These are phyloP conservation scores for Augiades crinisus DNA, from an alignment of 2,888 invertebrate genomes.

Conservation along the genomic window DNA sequence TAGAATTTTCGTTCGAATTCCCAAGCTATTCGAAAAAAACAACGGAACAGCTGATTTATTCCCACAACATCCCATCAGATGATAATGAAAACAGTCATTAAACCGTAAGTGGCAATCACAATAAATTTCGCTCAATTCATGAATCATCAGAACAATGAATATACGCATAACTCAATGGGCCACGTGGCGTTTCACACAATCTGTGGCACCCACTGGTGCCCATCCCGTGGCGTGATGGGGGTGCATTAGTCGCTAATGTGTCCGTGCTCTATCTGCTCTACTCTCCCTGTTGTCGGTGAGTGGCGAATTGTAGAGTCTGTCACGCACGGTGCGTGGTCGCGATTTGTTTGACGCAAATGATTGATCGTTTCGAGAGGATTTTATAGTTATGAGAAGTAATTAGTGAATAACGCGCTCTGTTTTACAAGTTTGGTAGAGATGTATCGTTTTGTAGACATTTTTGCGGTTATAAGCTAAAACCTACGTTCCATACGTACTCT, in stretches of 20 bases:
- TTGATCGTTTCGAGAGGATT: slow-evolving; percentile 1
- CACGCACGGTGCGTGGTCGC: slow-evolving; percentile 11
- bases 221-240: slow-evolving; percentile 32
- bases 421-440: no score
- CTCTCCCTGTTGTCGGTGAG: slow-evolving; percentile 5
- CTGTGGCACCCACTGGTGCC: slow-evolving; percentile 21
- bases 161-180: slow-evolving; percentile 22
- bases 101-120: slow-evolving; percentile 10
- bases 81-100: slow-evolving; percentile 11
- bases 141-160: slow-evolving; percentile 20
- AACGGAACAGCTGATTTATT: slow-evolving; percentile 2
- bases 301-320: slow-evolving; percentile 4
- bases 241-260: slow-evolving; percentile 33
- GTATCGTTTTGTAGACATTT: no score
- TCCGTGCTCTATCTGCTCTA: slow-evolving; percentile 25
- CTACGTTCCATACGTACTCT: no score
- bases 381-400: neutral
- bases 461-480: no score
- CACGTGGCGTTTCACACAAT: slow-evolving; percentile 36
- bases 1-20: no score
- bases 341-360: slow-evolving; percentile 15
- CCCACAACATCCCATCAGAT: neutral
- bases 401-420: neutral
- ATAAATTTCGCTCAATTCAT: slow-evolving; percentile 11
- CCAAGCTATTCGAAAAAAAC: no score